Percentiles rank a stretch among this genome's conserved stretches.
These are phyloP conservation scores for Oeneis ivallda DNA, from an alignment of 2,888 invertebrate genomes.

Conservation along the genomic window DNA sequence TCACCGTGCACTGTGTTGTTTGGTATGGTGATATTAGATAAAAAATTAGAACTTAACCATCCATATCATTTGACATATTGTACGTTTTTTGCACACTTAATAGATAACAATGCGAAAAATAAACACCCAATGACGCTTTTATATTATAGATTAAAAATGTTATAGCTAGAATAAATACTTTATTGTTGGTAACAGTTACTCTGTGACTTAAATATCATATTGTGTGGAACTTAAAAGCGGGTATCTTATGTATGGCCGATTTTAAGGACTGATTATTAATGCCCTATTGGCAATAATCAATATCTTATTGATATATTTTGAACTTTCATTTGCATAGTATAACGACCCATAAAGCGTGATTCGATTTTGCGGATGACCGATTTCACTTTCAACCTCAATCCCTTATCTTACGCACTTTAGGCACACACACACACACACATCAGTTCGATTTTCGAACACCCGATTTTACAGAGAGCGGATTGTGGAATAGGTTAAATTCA, in stretches of 20 bases:
- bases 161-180: conserved; percentile 26
- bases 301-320: not conserved
- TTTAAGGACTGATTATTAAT: not conserved
- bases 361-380: not conserved
- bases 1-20: conserved; percentile 24
- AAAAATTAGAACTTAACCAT: conserved; percentile 31
- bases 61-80: conserved; percentile 47
- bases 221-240: too few relatives aligned
- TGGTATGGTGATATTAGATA: conserved; percentile 32
- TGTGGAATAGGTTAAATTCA: not conserved
- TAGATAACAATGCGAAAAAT: conserved; percentile 37
- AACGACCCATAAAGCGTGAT: not conserved
- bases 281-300: not conserved
- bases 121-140: conserved; percentile 58
- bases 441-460: not conserved
- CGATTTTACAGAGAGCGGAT: not conserved
- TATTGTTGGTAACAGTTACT: conserved; percentile 1
- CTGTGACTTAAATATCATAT: not conserved
- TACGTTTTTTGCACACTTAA: conserved; percentile 42
- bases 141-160: conserved; percentile 41
- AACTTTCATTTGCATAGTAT: not conserved
- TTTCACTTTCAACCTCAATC: not conserved
- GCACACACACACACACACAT: not conserved
- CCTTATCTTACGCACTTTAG: too few relatives aligned
- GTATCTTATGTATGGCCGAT: not conserved